These are phyloP conservation scores for Polyommatus icarus DNA, from an alignment of 2,888 invertebrate genomes.

Conservation along the genomic window DNA sequence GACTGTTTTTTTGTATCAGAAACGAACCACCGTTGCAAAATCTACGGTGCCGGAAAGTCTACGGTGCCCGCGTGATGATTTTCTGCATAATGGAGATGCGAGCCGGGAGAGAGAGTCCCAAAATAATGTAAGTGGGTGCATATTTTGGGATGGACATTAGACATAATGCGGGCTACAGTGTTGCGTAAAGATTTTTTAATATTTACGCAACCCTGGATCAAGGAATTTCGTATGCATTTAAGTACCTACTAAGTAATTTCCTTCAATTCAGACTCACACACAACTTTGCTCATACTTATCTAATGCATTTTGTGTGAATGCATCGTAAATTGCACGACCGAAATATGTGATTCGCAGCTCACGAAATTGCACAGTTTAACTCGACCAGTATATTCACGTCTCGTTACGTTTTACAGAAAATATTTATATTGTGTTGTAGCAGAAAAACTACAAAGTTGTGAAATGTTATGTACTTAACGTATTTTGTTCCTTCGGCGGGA, in stretches of 20 bases:
- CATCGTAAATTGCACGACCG: slow-evolving; percentile 5
- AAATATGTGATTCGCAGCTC: slow-evolving; percentile 14
- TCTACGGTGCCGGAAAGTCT: too few species aligned
- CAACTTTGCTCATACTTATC: neutral
- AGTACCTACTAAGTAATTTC: neutral
- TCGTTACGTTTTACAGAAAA: neutral
- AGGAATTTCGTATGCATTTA: neutral
- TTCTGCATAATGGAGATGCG: too few species aligned
- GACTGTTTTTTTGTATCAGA: too few species aligned
- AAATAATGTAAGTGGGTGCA: too few species aligned
- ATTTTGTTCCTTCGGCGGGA: too few species aligned
- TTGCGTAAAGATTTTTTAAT: too few species aligned
- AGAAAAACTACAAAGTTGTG: neutral
- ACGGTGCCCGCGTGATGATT: too few species aligned
- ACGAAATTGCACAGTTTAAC: slow-evolving; percentile 7
- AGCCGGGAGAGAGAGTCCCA: too few species aligned
- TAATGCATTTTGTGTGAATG: slow-evolving; percentile 5
- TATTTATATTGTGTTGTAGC: neutral
- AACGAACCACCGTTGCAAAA: too few species aligned
- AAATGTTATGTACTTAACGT: neutral
- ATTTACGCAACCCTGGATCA: too few species aligned
- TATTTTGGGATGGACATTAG: too few species aligned
- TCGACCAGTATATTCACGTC: slow-evolving; percentile 4
- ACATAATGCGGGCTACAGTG: too few species aligned
- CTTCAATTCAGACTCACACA: neutral